These are phyloP conservation scores for Babyrousa celebensis DNA, from an alignment of 2,797 vertebrate genomes.

Conservation along the genomic window DNA sequence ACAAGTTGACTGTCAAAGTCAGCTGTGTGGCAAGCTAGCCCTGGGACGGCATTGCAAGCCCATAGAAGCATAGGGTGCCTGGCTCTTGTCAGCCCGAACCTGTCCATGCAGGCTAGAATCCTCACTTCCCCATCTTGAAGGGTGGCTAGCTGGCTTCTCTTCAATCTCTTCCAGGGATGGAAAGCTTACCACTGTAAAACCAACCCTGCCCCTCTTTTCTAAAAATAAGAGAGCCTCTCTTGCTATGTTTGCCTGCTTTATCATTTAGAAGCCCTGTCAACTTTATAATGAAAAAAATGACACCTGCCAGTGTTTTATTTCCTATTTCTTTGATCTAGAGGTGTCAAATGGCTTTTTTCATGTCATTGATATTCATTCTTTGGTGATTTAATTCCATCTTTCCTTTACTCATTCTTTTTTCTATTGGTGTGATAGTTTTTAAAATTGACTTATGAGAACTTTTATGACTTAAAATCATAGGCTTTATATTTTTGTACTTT, in stretches of 20 bases:
- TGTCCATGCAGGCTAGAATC: not conserved
- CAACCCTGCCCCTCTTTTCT: not conserved
- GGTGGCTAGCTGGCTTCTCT: not conserved
- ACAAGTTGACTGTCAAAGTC: not conserved
- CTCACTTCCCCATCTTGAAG: not conserved
- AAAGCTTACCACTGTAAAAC: not conserved
- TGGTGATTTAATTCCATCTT: not conserved
- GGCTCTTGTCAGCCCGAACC: accelerated
- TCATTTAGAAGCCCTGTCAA: not conserved
- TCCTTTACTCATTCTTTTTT: not conserved
- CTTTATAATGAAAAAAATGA: constrained; percentile 11
- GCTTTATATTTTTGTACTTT: not conserved
- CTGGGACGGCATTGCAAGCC: not conserved
- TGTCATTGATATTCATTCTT: not conserved
- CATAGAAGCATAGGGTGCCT: not conserved
- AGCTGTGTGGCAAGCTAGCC: not conserved
- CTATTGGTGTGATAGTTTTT: not conserved
- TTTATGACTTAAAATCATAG: not conserved
- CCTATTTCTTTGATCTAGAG: not conserved
- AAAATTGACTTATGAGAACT: not conserved
- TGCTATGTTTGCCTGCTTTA: not conserved
- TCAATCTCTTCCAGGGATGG: not conserved
- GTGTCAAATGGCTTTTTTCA: not conserved
- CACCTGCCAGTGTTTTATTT: not conserved
- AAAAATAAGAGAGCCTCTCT: not conserved